Evolutionary conservation across 2,888 invertebrate genomes (phyloP), one percentile per base, ranked within the genome.

Genomic region (Phymatocera aterrima): DNA sequence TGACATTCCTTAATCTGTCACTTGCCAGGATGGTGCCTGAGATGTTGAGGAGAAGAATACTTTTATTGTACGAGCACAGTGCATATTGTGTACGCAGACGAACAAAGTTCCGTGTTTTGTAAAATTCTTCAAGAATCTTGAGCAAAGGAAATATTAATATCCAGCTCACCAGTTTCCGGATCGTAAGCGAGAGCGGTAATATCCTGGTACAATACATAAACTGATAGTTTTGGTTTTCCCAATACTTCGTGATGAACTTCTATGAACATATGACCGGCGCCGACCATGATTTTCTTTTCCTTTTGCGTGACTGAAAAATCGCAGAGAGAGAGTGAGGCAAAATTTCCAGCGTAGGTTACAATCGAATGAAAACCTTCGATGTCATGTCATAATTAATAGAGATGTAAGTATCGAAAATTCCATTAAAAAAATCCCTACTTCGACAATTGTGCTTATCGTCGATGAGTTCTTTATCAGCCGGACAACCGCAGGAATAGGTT

Each of bases 131-230:
- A 8, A 65, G 5, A 40, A 90, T 84, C 1, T n/a, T n/a, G n/a
- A 91, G 15, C 72, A 3, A 83, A 84, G 21, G 85, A 79, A 5
- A 81, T 80, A 34, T 10, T 10, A 77, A 15, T 18, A 65, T 93
- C 79, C 0, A 85, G 60, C 54, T 86, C 91, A 84, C 94, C 93
- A 79, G 92, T 92, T 0, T 92, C 82, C 2, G 92, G 92, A 83
- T 96, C 94, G 83, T 94, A 96, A 0, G 94, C 93, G 88, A 97
- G 90, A 18, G 94, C 94, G 65, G 94, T 94, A 15, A 96, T 93
- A 6, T 92, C 91, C 78, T 91, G 91, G 91, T 74, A 91, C 87
- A 78, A 86, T 79, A 60, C 84, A 78, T 88, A 85, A 8, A 83
- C 81, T 24, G 91, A 91, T 0, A 92, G 90, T 83, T 92, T 92